These are phyloP conservation scores for Drosophila stalkeri DNA, from an alignment of 2,888 invertebrate species.

Conservation along the genomic window DNA sequence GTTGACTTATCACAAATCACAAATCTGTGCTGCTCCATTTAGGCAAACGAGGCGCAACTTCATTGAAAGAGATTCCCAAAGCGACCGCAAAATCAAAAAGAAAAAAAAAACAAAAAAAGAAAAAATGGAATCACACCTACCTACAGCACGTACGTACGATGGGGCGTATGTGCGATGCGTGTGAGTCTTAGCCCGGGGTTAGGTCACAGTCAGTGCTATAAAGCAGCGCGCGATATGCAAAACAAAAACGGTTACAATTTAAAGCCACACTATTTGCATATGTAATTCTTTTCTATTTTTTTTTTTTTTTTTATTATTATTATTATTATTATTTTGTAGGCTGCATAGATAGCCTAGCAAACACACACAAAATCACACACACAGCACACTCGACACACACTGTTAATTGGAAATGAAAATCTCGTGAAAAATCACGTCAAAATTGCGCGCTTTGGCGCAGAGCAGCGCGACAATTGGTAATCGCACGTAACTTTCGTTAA, in stretches of 20 bases:
- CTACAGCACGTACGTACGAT: constrained; percentile 23
- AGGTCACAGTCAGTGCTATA: constrained; percentile 46
- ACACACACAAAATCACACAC: neutral
- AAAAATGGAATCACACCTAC: neutral
- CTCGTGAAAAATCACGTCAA: constrained; percentile 44
- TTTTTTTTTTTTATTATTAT: constrained; percentile 18
- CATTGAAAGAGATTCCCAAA: constrained; percentile 28
- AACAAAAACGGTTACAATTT: constrained; percentile 39
- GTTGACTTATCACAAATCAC: constrained; percentile 39
- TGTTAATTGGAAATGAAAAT: constrained; percentile 55
- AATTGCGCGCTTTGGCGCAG: constrained; percentile 11
- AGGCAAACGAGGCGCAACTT: constrained; percentile 31
- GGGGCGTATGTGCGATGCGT: constrained; percentile 32
- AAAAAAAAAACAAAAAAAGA: neutral
- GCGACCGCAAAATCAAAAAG: constrained; percentile 10
- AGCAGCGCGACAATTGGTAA: constrained; percentile 16
- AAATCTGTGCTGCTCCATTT: constrained; percentile 45
- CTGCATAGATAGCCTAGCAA: constrained; percentile 8
- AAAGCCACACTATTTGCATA: constrained; percentile 52
- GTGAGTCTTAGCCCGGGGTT: constrained; percentile 22
- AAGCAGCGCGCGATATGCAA: constrained; percentile 38
- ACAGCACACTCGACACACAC: constrained; percentile 17
- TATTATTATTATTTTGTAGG: constrained; percentile 2
- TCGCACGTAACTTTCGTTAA: constrained; percentile 39
- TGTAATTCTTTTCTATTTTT: constrained; percentile 36